A percentile compares a stretch with the other conserved stretches of the same genome.
phyloP scores from a whole-genome alignment of 2,113 vertebrate genomes.

The Circaetus gallicus region DNA sequence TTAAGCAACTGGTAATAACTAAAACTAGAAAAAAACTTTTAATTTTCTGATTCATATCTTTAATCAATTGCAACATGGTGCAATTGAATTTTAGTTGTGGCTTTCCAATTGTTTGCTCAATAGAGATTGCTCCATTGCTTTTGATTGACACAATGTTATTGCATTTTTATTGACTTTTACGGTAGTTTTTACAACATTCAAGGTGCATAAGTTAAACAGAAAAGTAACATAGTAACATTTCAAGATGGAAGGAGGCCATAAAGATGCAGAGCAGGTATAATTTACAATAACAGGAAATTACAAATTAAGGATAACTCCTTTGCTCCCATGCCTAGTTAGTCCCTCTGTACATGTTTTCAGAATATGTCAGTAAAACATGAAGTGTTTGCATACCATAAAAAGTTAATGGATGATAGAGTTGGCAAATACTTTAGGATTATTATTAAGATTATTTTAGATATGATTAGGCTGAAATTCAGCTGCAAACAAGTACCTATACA shows the following conservation, averaged over 20 bases:
- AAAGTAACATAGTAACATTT: constrained; percentile 55
- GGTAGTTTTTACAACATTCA: constrained; percentile 67
- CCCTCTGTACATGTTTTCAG: background rate
- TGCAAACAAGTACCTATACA: background rate
- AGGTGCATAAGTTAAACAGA: constrained; percentile 65
- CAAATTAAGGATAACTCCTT: constrained; percentile 4
- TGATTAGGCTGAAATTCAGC: background rate
- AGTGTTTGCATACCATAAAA: background rate
- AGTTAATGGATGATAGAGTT: background rate
- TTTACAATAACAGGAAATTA: constrained; percentile 62
- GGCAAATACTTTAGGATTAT: background rate
- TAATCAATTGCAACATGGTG: constrained; percentile 65
- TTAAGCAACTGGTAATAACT: constrained; percentile 58
- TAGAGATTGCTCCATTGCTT: constrained; percentile 28
- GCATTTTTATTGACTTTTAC: constrained; percentile 69
- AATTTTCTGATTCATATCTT: constrained; percentile 75
- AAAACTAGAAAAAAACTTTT: constrained; percentile 59
- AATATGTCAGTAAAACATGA: background rate
- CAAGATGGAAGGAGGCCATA: constrained; percentile 61
- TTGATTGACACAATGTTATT: constrained; percentile 62
- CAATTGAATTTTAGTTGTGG: constrained; percentile 51
- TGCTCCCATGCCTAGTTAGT: background rate
- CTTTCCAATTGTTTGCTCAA: constrained; percentile 66
- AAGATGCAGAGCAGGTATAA: constrained; percentile 44
- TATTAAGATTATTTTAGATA: background rate